These are phyloP conservation scores for Amia ocellicauda DNA, from an alignment of 2,113 vertebrate genomes.

Conservation along the genomic window DNA sequence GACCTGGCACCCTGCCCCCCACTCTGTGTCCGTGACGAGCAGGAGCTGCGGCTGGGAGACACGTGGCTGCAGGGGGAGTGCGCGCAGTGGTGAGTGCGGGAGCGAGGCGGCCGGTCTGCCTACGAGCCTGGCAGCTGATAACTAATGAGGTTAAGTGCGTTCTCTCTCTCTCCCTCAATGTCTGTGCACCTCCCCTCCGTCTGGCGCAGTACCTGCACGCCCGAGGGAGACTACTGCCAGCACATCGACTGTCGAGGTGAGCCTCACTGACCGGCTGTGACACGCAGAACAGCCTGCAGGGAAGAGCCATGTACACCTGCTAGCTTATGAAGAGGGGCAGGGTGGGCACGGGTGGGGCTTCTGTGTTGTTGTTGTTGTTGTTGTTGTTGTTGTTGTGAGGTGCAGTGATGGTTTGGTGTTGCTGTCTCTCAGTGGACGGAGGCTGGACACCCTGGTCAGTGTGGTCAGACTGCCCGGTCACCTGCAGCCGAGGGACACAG, in stretches of 20 bases:
- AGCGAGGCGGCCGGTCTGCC: not conserved
- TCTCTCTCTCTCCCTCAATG: no score
- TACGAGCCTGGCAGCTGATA: no score
- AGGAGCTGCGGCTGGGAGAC: conserved; percentile 66
- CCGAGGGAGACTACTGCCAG: conserved; percentile 77
- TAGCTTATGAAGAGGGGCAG: no score
- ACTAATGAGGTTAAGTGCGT: no score
- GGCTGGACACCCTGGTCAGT: conserved; percentile 80
- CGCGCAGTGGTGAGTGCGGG: conserved; percentile 71
- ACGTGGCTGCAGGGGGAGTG: conserved; percentile 79
- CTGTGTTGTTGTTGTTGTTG: not conserved
- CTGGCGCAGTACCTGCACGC: conserved; percentile 73
- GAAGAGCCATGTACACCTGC: no score
- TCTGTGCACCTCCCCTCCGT: no score
- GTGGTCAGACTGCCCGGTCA: conserved; percentile 80
- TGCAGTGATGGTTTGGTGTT: no score
- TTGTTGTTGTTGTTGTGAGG: no score
- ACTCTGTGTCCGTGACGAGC: conserved; percentile 65
- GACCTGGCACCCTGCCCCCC: conserved; percentile 67
- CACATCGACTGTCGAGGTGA: conserved; percentile 71
- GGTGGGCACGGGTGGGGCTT: no score
- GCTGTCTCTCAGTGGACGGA: conserved; percentile 72
- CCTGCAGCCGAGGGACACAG: conserved; percentile 66
- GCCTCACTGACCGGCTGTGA: conserved; percentile 22
- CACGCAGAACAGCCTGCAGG: not conserved